Base-by-base conservation (phyloP, 2,797 vertebrate genomes). In the Chaetophractus vellerosus region DNA sequence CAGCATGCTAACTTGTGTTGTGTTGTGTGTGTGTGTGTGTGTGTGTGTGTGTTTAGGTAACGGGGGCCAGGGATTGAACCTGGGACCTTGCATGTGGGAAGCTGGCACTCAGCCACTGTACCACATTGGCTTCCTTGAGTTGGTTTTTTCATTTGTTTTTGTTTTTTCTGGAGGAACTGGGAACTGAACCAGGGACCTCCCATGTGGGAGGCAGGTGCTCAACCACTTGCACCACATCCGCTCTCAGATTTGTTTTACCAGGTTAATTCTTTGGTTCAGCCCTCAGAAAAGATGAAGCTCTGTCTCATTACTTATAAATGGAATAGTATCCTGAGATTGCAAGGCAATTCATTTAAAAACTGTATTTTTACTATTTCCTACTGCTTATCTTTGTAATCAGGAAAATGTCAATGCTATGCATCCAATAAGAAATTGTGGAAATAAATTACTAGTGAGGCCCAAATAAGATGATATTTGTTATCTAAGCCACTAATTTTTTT, bases 331-430 rank as follows among this genome's bases (percentile, higher is more conserved):
- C 61, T 55, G 16, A 92, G 36, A 61, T 31, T 52, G 48, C 18
- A 48, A 55, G 52, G 52, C 28, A 59, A 19, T 24, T n/a, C 80
- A 6, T 75, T 50, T 75, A 26, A 92, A 86, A 75, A 45, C 12
- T 92, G 1, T 81, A 18, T 55, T 52, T 52, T 52, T 16, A 16
- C 50, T 5, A 52, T 45, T 45, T 45, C 8, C 45, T 45, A 45
- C 45, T 45, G 45, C 21, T 72, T 59, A 81, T 50, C 81, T 95
- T 38, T 84, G 4, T 94, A 41, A 80, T 80, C 31, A 90, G 91
- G 92, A 87, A 86, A 85, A 74, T 71, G 55, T 81, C 24, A 6
- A 59, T 59, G 84, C 15, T 38, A 24, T n/a, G 36, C 33, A 93
- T 71, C 24, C 15, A 48, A n/a, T 63, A 74, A 69, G 69, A 94